Evolutionary conservation across 2,888 invertebrate species (phyloP).

Genomic region (Ashinkailepas kermadecensis): DNA sequence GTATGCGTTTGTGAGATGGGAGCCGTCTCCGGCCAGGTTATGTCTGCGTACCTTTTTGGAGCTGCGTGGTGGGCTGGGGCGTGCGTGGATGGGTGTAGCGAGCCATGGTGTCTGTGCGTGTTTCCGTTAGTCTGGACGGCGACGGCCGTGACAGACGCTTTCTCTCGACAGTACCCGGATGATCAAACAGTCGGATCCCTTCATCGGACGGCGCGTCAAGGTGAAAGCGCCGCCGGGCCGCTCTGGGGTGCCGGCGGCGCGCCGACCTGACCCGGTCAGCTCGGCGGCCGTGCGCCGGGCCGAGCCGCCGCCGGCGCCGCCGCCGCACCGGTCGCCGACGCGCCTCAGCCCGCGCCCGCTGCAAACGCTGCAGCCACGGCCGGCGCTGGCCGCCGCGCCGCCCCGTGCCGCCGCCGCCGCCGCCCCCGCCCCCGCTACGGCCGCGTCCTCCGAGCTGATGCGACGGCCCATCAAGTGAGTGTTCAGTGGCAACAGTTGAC

Average conservation of each 20-base stretch:
- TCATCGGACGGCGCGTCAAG: background rate
- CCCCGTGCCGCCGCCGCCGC: background rate
- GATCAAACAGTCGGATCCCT: slow-evolving; percentile 11
- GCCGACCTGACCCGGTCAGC: background rate
- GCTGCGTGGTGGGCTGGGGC: no score
- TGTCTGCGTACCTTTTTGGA: no score
- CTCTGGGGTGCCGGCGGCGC: background rate
- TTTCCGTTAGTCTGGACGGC: no score
- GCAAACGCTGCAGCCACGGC: background rate
- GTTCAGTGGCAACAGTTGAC: no score
- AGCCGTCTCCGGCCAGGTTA: no score
- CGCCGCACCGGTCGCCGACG: background rate
- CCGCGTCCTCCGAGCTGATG: background rate
- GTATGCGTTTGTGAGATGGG: no score
- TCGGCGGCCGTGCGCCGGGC: background rate
- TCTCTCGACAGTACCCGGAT: slow-evolving; percentile 1
- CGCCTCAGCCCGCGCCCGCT: background rate
- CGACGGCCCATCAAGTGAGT: slow-evolving; percentile 10
- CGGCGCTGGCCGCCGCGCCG: background rate
- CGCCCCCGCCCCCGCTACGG: background rate
- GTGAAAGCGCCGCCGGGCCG: slow-evolving; percentile 5
- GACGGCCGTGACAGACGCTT: background rate
- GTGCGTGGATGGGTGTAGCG: no score
- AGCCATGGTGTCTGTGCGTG: no score
- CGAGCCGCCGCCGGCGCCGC: background rate